phyloP scores from a whole-genome alignment of 1,140 invertebrate species.

The Paraescarpia echinospica region DNA sequence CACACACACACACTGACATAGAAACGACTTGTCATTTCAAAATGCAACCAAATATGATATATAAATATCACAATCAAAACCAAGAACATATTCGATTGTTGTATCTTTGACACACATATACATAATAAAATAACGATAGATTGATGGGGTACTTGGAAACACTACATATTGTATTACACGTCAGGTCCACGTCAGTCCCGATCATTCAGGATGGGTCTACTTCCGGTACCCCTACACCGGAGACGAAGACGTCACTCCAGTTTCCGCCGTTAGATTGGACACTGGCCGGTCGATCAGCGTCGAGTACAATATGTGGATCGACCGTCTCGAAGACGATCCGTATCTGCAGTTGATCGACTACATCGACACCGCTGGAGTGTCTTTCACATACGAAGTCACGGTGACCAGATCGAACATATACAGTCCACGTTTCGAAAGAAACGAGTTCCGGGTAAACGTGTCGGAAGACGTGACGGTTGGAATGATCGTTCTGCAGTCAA shows the following conservation, averaged over 20 bases:
- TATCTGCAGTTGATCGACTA: constrained; percentile 26
- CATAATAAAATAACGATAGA: too few relatives aligned
- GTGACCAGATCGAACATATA: not conserved
- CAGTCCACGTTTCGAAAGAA: constrained; percentile 18
- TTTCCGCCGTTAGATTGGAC: constrained; percentile 14
- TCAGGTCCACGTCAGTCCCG: not conserved
- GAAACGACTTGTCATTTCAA: too few relatives aligned
- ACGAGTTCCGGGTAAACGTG: constrained; percentile 36
- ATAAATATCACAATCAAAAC: too few relatives aligned
- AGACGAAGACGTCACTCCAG: not conserved
- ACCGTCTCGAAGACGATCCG: constrained; percentile 18
- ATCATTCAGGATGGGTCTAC: constrained; percentile 21
- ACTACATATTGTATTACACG: not conserved
- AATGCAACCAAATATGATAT: too few relatives aligned
- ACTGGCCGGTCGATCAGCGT: not conserved
- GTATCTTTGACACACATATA: too few relatives aligned
- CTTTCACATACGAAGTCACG: constrained; percentile 11
- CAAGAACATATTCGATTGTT: too few relatives aligned
- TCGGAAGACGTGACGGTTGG: constrained; percentile 37
- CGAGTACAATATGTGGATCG: constrained; percentile 27
- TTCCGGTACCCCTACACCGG: constrained; percentile 10
- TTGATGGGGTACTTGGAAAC: not conserved
- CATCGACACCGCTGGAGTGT: not conserved
- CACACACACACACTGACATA: too few relatives aligned
- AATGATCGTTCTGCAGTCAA: constrained; percentile 45